A percentile compares a stretch with the other conserved stretches of the same genome.
phyloP scores from a whole-genome alignment of 2,797 vertebrate species.

The Peromyscus eremicus region DNA sequence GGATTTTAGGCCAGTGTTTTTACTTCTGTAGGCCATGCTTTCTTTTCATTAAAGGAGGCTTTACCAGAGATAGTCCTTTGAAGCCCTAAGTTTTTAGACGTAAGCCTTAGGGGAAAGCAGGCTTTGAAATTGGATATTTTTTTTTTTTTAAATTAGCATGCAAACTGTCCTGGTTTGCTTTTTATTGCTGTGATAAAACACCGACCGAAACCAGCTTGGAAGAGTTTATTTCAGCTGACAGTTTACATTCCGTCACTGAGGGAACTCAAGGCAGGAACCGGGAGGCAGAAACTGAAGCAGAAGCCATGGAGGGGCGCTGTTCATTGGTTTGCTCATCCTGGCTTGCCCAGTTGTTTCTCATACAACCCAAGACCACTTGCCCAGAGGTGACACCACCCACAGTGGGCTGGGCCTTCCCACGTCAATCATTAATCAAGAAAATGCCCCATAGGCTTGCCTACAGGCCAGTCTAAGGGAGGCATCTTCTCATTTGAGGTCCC shows the following conservation, averaged over 20 bases:
- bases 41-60: not conserved
- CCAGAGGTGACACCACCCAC: not conserved
- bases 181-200: not conserved
- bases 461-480: not conserved
- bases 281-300: not conserved
- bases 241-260: not conserved
- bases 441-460: not conserved
- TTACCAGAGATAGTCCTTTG: not conserved
- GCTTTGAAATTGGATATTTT: not conserved
- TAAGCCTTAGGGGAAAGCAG: slow-evolving; percentile 49
- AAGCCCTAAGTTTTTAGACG: not conserved
- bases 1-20: not conserved
- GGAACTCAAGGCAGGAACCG: not conserved
- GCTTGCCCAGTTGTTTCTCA: too few species aligned
- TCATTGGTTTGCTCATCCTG: not conserved
- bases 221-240: not conserved
- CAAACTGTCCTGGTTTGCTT: not conserved
- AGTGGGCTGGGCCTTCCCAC: not conserved
- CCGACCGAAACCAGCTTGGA: not conserved
- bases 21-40: not conserved
- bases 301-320: not conserved
- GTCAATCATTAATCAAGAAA: not conserved
- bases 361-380: not conserved
- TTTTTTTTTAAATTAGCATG: not conserved
- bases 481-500: not conserved